Base-by-base conservation (phyloP, 2,888 invertebrate species). In the Dryobota labecula region DNA sequence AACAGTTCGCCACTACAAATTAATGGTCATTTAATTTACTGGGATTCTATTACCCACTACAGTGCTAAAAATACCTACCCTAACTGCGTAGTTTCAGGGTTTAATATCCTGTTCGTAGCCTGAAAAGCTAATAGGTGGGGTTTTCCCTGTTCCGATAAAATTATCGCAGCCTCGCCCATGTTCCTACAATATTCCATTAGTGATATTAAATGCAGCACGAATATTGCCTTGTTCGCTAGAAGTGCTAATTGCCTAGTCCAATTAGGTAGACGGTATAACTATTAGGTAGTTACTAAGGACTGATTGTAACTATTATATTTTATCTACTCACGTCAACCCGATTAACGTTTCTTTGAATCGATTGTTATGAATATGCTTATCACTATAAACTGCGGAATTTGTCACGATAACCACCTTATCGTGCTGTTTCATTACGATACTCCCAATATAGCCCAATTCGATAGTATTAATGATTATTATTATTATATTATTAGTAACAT, bases 171-270 rank as follows among this genome's bases (percentile, higher is more conserved):
- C 85, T 65, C 80, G 70, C 88, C 84, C 83, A 80, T 75, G 47
- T 66, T 72, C 65, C 73, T 64, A 82, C 70, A 77, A 80, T 71
- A 64, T 83, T 84, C 88, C 84, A 89, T 88, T 88, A 86, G 80
- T 49, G 51, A 66, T 84, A 87, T 85, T 86, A 77, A 82, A 83
- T 76, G 66, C 74, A 75, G 63, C 75, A 81, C 77, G 80, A 82
- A 70, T 82, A 73, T 80, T 73, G 47, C 74, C 75, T 69, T 62
- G 77, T 76, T 69, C 61, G 54, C 73, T 71, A 72, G 61, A 73
- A 82, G 47, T 74, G 71, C 58, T 70, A 67, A 84, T 75, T 74
- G n/a, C n/a, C n/a, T n/a, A 71, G 58, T 56, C n/a, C 75, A 76
- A 80, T 76, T 81, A 76, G 73, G 43, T 62, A 43, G 63, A 33